Base-by-base conservation (phyloP, 2,888 invertebrate genomes). In the Portevinia maculata region DNA sequence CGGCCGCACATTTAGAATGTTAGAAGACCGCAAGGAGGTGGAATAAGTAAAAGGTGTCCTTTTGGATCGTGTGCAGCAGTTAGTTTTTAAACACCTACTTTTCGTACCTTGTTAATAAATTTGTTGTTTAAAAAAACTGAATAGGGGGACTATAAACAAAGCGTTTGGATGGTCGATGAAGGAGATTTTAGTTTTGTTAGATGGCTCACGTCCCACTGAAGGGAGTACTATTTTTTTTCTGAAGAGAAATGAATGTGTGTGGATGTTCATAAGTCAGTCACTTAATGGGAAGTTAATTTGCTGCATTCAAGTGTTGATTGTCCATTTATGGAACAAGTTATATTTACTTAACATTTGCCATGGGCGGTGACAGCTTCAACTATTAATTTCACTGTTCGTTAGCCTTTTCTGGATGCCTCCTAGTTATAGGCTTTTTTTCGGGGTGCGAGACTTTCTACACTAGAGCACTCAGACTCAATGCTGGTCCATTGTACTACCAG, bases 1-100 rank as follows among this genome's bases (percentile, higher is more conserved):
- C 59, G 52, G 46, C 53, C 30, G 28, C 76, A n/a, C 59, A 53
- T 28, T 78, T 71, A 78, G 78, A 83, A 78, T 64, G 60, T 76
- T 81, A 81, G 65, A 62, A 30, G 15, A 17, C 4, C 11, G 5
- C 24, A 24, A 3, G 24, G 59, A 50, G 44, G 44, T 11, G 57
- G 8, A 30, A 37, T 21, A n/a, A n/a, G 46, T 34, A 24, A 55
- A 64, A 46, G 53, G 69, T 76, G 62, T 71, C 60, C 55, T 59
- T 52, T 46, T 28, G 17, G 48, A 55, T 60, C 70, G 64, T 64
- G 78, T 19, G 60, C 70, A 64, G 70, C 41, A 57, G 62, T 78
- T 70, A 70, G 78, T 78, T 46, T 13, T 64, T 50, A 59, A 52
- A 78, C 78, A 71, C 78, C 78, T 78, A 41, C 60, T 44, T 65